Conservation (phyloP, 2,888 invertebrate species). For the Cerastoderma edule region DNA sequence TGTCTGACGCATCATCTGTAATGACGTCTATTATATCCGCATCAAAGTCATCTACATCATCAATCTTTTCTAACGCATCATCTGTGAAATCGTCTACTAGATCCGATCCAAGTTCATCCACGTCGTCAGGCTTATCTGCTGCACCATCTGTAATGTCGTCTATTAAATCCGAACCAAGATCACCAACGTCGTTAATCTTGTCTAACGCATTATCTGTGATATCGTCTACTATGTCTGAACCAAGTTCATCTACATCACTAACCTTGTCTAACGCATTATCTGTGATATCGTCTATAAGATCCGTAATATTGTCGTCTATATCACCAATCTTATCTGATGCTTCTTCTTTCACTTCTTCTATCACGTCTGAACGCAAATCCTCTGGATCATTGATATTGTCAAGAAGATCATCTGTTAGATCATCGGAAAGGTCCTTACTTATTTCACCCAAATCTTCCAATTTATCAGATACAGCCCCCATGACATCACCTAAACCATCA, state of each 20-base stretch:
- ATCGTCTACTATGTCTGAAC: slow-evolving; percentile 16
- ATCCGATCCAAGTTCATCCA: neutral
- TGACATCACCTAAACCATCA: neutral
- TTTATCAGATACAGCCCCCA: neutral
- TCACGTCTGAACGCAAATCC: neutral
- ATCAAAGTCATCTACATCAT: slow-evolving; percentile 6
- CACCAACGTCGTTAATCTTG: neutral
- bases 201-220: neutral
- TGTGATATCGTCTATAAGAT: slow-evolving; percentile 1
- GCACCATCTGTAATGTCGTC: neutral
- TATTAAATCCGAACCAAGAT: neutral
- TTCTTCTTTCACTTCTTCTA: neutral
- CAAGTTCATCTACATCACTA: slow-evolving; percentile 10
- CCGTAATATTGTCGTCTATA: slow-evolving; percentile 10
- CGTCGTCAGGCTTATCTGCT: neutral
- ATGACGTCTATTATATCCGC: slow-evolving; percentile 15
- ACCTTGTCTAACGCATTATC: neutral
- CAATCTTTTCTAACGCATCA: slow-evolving; percentile 8
- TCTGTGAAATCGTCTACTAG: neutral
- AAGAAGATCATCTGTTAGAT: slow-evolving; percentile 13
- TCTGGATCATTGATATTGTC: slow-evolving; percentile 2
- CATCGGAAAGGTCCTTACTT: neutral
- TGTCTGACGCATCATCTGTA: neutral
- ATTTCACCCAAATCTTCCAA: neutral
- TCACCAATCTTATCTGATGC: slow-evolving; percentile 3